Base-by-base conservation (phyloP, 1,140 invertebrate genomes). In the Ceratoteleas bidentatus region DNA sequence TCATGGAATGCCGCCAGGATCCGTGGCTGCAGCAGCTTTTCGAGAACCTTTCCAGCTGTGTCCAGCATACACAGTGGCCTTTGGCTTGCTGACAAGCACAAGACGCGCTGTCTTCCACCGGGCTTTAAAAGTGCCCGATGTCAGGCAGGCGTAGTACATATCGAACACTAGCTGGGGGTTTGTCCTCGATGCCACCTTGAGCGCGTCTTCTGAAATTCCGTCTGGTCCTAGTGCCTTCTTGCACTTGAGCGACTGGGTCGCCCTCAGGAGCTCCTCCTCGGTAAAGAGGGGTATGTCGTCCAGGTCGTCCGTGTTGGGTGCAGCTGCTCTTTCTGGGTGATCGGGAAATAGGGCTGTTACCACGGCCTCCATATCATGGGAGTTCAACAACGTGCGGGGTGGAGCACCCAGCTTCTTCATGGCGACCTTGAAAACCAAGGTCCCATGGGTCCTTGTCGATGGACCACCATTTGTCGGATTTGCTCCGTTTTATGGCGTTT, bases 1-100 rank as follows among this genome's bases (percentile, higher is more conserved):
- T 16, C n/a, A 33, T 56, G 16, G 68, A 81, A 7, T 13, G 65
- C 32, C 77, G 81, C 15, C 53, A 75, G 54, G 60, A 89, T 15
- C 45, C 74, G 61, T 3, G 60, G 45, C 6, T 84, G 15, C 0
- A 91, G 74, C 0, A 91, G 47, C 3, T 88, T 78, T 53, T 92
- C 89, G 4, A 87, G 49, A 0, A 90, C 49, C 45, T 92, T 24
- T 24, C 24, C 24, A 24, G 24, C 24, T 24, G 24, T 24, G 24
- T 24, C 24, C 24, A 24, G 24, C 24, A 24, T 24, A 24, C 24
- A 24, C 24, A 24, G 24, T 24, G 24, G 24, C 24, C 24, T 24
- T 24, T 1, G 24, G 24, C 24, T 24, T 24, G 24, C 24, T 24
- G 24, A 24, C 4, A 2, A 24, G 24, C 24, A 24, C 24, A 4